These are phyloP conservation scores for Leptinotarsa tumamoca DNA, from an alignment of 2,888 invertebrate species.

Conservation along the genomic window DNA sequence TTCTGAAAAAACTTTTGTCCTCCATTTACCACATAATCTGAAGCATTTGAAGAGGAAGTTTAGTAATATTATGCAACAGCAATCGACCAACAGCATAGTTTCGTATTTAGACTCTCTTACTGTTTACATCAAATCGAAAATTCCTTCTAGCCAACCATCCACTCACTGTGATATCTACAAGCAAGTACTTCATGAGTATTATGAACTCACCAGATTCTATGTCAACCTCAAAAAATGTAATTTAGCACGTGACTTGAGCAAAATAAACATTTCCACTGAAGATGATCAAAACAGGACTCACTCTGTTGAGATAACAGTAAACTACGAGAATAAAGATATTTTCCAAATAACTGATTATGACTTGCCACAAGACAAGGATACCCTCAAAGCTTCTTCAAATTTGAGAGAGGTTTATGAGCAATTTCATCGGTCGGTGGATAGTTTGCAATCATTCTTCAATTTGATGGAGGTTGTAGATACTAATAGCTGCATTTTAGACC, in stretches of 20 bases:
- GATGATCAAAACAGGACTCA: slow-evolving; percentile 55
- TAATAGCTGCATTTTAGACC: slow-evolving; percentile 65
- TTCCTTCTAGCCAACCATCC: slow-evolving; percentile 25
- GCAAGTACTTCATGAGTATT: slow-evolving; percentile 55
- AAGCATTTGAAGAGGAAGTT: slow-evolving; percentile 37
- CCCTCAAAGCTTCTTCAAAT: slow-evolving; percentile 43
- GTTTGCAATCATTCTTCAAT: slow-evolving; percentile 63
- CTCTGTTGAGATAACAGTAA: slow-evolving; percentile 49
- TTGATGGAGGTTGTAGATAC: slow-evolving; percentile 64
- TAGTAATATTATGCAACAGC: slow-evolving; percentile 21
- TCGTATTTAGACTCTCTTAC: slow-evolving; percentile 51
- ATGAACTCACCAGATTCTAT: slow-evolving; percentile 56
- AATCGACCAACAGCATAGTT: slow-evolving; percentile 32
- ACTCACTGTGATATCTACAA: slow-evolving; percentile 46
- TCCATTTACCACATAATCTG: slow-evolving; percentile 32
- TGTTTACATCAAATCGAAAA: slow-evolving; percentile 43
- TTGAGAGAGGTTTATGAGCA: slow-evolving; percentile 57
- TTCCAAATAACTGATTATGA: slow-evolving; percentile 56
- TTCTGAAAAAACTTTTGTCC: slow-evolving; percentile 33
- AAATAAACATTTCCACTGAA: slow-evolving; percentile 42
- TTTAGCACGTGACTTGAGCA: slow-evolving; percentile 51
- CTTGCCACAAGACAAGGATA: slow-evolving; percentile 53
- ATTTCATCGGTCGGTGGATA: slow-evolving; percentile 55
- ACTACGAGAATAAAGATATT: slow-evolving; percentile 50
- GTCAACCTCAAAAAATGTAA: slow-evolving; percentile 51